phyloP scores from a whole-genome alignment of 2,113 vertebrate species.

The Odobenus rosmarus region DNA sequence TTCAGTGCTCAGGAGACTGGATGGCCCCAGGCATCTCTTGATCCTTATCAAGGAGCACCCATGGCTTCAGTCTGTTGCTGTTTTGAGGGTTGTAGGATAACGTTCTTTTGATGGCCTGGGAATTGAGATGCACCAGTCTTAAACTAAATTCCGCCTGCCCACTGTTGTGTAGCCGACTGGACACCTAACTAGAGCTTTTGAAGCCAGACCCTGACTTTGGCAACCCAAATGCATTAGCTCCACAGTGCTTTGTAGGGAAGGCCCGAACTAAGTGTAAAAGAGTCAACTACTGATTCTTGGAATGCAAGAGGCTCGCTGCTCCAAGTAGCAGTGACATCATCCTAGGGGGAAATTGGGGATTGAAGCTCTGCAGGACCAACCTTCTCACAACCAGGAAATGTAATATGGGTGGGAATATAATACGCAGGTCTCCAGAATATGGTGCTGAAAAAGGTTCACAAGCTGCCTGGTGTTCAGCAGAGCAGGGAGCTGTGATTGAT shows the following conservation, averaged over 20 bases:
- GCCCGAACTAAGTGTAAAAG: background rate
- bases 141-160: background rate
- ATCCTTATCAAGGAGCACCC: fast-evolving
- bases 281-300: background rate
- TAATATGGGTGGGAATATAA: background rate
- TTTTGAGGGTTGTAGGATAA: background rate
- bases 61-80: background rate
- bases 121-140: background rate
- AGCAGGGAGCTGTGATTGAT: background rate
- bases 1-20: background rate
- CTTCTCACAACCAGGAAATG: background rate
- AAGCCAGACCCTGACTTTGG: background rate
- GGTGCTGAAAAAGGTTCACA: background rate
- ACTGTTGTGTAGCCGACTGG: background rate
- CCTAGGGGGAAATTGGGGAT: background rate
- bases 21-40: background rate
- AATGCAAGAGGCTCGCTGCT: background rate
- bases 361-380: background rate
- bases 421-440: background rate
- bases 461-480: background rate
- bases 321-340: background rate
- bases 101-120: background rate
- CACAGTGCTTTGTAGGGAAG: background rate
- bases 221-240: background rate
- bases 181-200: background rate